Evolutionary conservation across 1,140 invertebrate genomes (phyloP).

Genomic region (Wasmannia auropunctata): DNA sequence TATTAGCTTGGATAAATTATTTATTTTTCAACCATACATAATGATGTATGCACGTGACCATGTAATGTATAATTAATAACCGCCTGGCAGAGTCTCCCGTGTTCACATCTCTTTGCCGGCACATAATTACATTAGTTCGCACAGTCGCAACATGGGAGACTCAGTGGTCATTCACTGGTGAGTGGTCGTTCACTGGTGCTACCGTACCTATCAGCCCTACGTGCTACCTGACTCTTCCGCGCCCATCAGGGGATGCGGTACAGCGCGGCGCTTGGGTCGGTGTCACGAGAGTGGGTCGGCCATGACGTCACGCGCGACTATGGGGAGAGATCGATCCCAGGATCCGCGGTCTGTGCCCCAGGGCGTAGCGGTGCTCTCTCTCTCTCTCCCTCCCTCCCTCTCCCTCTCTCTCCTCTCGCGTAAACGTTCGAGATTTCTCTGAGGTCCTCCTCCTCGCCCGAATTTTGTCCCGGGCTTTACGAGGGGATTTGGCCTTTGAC

Average conservation of each 20-base stretch:
- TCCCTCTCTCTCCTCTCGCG: neutral
- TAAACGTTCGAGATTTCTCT: conserved; percentile 37
- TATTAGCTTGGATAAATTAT: neutral
- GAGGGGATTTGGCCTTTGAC: conserved; percentile 27
- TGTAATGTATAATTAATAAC: conserved; percentile 38
- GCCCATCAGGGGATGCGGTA: conserved; percentile 48
- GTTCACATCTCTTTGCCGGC: conserved; percentile 8
- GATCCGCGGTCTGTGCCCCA: conserved; percentile 73
- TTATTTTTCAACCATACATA: neutral
- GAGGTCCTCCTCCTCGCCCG: conserved; percentile 17
- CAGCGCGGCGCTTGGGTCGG: conserved; percentile 60
- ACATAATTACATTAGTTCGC: conserved; percentile 46
- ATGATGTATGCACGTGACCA: neutral
- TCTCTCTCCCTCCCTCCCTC: neutral
- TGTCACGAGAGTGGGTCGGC: conserved; percentile 74
- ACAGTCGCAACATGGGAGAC: conserved; percentile 13
- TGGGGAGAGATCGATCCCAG: conserved; percentile 73
- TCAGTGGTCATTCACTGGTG: conserved; percentile 48
- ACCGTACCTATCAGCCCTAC: conserved; percentile 38
- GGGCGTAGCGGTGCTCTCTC: conserved; percentile 63
- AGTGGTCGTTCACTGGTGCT: conserved; percentile 40
- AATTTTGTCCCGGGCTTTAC: conserved; percentile 32
- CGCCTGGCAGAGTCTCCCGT: neutral
- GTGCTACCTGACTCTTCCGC: conserved; percentile 48
- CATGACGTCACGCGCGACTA: conserved; percentile 71